phyloP scores from a whole-genome alignment of 2,113 vertebrate species.

The Gulo gulo region DNA sequence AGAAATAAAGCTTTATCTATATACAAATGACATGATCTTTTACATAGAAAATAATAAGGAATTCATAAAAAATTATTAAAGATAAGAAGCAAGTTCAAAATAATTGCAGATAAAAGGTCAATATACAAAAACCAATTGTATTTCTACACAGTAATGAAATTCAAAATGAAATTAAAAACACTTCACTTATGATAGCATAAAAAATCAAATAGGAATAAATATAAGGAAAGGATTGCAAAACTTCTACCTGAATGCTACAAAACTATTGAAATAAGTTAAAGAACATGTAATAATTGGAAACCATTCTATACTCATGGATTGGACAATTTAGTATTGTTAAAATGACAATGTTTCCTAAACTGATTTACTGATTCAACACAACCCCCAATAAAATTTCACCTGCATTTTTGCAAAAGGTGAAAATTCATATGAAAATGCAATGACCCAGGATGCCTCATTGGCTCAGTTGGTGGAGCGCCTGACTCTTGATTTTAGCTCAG shows the following conservation, averaged over 20 bases:
- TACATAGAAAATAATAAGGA: neutral
- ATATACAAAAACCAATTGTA: neutral
- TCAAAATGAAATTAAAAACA: neutral
- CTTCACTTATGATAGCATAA: neutral
- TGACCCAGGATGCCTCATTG: neutral
- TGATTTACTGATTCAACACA: neutral
- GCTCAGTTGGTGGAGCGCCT: neutral
- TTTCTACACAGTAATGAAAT: neutral
- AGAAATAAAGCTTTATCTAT: neutral
- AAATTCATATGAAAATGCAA: neutral
- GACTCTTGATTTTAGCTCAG: neutral
- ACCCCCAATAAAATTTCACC: neutral
- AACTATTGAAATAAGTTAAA: neutral
- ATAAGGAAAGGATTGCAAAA: neutral
- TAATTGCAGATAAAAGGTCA: neutral
- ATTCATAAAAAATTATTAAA: neutral
- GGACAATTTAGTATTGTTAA: neutral
- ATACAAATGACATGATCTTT: neutral
- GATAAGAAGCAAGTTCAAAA: neutral
- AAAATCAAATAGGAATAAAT: neutral
- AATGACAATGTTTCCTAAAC: neutral
- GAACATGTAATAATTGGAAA: neutral
- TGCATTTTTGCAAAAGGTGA: neutral
- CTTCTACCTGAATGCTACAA: neutral
- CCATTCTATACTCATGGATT: neutral